phyloP scores from a whole-genome alignment of 2,113 vertebrate genomes.

The Blennius ocellaris region DNA sequence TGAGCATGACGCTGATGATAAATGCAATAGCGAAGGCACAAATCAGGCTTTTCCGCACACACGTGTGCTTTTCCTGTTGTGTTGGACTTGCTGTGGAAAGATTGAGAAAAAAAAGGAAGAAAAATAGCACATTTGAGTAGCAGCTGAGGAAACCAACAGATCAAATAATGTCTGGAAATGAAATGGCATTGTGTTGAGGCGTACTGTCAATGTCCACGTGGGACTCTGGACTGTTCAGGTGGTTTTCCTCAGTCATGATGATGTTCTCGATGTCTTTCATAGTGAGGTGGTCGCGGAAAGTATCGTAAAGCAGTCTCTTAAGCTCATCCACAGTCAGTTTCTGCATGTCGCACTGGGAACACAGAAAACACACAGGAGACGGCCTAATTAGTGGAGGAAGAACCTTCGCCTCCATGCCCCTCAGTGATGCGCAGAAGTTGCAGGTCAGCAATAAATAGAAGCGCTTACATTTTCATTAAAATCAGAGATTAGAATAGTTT shows the following conservation, averaged over 20 bases:
- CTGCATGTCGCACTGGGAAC: slow-evolving; percentile 95
- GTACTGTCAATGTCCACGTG: slow-evolving; percentile 97
- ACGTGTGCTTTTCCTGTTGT: slow-evolving; percentile 98
- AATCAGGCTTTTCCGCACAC: slow-evolving; percentile 97
- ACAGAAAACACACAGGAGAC: slow-evolving; percentile 17
- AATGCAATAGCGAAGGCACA: slow-evolving; percentile 98
- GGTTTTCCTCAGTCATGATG: slow-evolving; percentile 97
- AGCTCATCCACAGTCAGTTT: slow-evolving; percentile 98
- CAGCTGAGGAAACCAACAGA: background rate
- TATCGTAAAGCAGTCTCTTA: slow-evolving; percentile 95
- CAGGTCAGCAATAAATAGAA: slow-evolving; percentile 19
- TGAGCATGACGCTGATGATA: slow-evolving; percentile 99
- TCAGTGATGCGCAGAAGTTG: slow-evolving; percentile 30
- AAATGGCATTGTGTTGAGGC: slow-evolving; percentile 36
- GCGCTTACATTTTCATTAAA: slow-evolving; percentile 8
- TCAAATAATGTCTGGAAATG: background rate
- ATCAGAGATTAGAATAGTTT: slow-evolving; percentile 11
- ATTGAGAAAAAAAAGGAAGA: background rate
- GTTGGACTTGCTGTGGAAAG: slow-evolving; percentile 88
- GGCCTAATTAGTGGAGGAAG: slow-evolving; percentile 29
- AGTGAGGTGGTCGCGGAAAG: slow-evolving; percentile 97
- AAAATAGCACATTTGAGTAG: background rate
- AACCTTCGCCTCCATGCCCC: background rate
- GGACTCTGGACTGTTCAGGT: slow-evolving; percentile 93
- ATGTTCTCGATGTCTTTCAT: slow-evolving; percentile 99